phyloP scores from a whole-genome alignment of 1,140 invertebrate species.

The Megalonaias nervosa region DNA sequence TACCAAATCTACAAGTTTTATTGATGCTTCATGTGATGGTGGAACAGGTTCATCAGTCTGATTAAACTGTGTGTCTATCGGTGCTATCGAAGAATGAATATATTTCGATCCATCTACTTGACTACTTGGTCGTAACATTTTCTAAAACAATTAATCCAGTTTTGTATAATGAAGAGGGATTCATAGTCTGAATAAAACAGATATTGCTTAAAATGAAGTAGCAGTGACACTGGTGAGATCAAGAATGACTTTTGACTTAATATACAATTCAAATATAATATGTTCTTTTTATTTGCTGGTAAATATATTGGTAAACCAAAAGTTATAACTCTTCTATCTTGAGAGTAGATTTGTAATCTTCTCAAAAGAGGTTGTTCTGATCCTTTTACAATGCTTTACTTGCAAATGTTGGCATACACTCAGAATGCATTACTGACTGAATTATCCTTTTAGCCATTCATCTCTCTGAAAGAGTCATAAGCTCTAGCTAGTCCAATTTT shows the following conservation, averaged over 20 bases:
- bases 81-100: background rate
- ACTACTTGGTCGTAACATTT: background rate
- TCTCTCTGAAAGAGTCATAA: background rate
- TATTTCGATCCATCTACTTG: background rate
- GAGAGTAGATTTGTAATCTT: too few species aligned
- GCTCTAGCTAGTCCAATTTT: slow-evolving; percentile 18
- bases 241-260: too few species aligned
- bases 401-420: too few species aligned
- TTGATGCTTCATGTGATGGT: background rate
- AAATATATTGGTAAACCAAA: too few species aligned
- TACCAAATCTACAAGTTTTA: slow-evolving; percentile 9
- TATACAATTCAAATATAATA: too few species aligned
- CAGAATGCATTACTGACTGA: too few species aligned
- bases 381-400: too few species aligned
- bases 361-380: too few species aligned
- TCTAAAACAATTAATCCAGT: slow-evolving; percentile 30
- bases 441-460: too few species aligned
- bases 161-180: slow-evolving; percentile 28
- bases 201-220: background rate
- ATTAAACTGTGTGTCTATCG: background rate
- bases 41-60: background rate
- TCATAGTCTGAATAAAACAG: slow-evolving; percentile 4
- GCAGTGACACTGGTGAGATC: too few species aligned
- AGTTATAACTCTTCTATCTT: too few species aligned
- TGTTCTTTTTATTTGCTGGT: too few species aligned